Evolutionary conservation across 2,113 vertebrate species (phyloP).

Genomic region (Salvator merianae): DNA sequence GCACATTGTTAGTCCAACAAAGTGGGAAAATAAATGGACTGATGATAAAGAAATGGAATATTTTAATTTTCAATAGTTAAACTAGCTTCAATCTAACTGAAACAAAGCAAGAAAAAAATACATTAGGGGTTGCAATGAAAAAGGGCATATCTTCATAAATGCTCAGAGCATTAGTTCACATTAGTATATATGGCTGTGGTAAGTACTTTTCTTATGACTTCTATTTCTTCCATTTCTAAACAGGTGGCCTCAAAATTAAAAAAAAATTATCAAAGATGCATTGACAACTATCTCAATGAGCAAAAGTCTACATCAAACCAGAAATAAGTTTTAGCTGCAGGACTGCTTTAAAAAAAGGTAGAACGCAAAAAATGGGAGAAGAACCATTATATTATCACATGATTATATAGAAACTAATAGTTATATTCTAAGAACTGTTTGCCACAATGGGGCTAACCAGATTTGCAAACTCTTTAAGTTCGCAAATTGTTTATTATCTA

Average conservation of each 20-base stretch:
- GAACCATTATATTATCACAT: neutral
- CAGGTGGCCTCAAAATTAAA: neutral
- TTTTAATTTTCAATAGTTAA: neutral
- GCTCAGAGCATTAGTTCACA: neutral
- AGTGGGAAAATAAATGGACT: neutral
- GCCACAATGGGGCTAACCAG: too few species aligned
- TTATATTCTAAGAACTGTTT: neutral
- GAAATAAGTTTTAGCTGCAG: neutral
- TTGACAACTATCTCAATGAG: neutral
- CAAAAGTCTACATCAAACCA: neutral
- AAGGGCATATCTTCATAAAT: neutral
- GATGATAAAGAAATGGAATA: neutral
- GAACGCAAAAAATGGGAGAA: neutral
- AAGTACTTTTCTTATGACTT: slow-evolving; percentile 63
- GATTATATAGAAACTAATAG: neutral
- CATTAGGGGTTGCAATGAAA: neutral
- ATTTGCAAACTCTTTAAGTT: neutral
- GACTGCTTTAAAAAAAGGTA: neutral
- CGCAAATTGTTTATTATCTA: neutral
- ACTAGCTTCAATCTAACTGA: neutral
- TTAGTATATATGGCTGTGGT: slow-evolving; percentile 39
- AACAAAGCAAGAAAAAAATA: slow-evolving; percentile 13
- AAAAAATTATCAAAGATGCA: neutral
- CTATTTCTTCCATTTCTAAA: slow-evolving; percentile 14
- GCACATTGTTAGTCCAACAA: neutral